These are phyloP conservation scores for Aethina tumida DNA, from an alignment of 1,140 invertebrate species.

Conservation along the genomic window DNA sequence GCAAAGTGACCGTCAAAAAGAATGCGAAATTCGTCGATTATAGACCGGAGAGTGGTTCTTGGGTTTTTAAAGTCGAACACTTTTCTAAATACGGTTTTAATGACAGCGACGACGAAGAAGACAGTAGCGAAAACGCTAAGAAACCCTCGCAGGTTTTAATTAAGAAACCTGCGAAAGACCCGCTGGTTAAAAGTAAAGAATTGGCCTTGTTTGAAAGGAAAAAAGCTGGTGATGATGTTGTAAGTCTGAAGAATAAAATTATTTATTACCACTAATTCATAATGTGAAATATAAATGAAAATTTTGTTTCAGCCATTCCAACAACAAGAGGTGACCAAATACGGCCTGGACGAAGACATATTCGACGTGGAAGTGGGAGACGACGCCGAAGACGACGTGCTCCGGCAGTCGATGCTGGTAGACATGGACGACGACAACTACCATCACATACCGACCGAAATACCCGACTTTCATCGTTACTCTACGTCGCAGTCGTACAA, in stretches of 20 bases:
- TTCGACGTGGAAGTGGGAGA: slow-evolving; percentile 11
- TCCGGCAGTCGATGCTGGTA: slow-evolving; percentile 20
- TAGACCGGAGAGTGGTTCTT: slow-evolving; percentile 87
- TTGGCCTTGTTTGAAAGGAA: slow-evolving; percentile 3
- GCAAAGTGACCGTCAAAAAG: slow-evolving; percentile 74
- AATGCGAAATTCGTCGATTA: slow-evolving; percentile 91
- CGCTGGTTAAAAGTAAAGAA: neutral
- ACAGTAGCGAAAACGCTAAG: slow-evolving; percentile 10
- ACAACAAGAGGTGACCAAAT: slow-evolving; percentile 4
- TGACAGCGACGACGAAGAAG: slow-evolving; percentile 80
- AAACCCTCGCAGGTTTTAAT: slow-evolving; percentile 5
- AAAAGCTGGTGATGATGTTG: too few relatives aligned
- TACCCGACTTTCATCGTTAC: slow-evolving; percentile 12
- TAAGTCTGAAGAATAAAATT: too few relatives aligned
- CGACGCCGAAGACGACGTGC: slow-evolving; percentile 16
- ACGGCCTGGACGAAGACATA: slow-evolving; percentile 15
- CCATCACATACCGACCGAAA: slow-evolving; percentile 8
- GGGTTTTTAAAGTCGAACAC: slow-evolving; percentile 90
- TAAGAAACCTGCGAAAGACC: neutral
- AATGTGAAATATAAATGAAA: too few relatives aligned
- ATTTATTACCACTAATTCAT: too few relatives aligned
- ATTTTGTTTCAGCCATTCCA: neutral
- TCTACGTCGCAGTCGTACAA: too few relatives aligned
- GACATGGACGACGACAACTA: slow-evolving; percentile 19
- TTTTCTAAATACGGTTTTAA: slow-evolving; percentile 94